Evolutionary conservation across 2,888 invertebrate genomes (phyloP).

Genomic region (Spisula solida): DNA sequence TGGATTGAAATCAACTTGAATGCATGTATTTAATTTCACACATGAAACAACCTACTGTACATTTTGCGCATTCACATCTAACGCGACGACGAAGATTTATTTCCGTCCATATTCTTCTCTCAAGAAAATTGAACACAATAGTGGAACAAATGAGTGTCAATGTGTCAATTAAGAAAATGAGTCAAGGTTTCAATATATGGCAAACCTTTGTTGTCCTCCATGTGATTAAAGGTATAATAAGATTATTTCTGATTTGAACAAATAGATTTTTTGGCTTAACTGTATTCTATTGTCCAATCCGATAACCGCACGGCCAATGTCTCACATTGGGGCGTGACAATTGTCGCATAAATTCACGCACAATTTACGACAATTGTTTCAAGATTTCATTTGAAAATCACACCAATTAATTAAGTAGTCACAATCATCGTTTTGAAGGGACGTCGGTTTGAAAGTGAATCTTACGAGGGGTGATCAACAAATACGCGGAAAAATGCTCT

Average conservation of each 20-base stretch:
- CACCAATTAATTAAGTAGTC: neutral
- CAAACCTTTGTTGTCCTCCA: conserved; percentile 5
- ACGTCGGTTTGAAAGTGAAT: neutral
- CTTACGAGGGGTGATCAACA: too few relatives aligned
- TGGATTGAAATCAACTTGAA: neutral
- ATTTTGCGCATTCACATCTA: neutral
- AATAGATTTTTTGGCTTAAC: neutral
- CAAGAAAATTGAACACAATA: neutral
- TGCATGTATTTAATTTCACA: too few relatives aligned
- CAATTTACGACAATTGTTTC: neutral
- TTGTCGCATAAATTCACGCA: neutral
- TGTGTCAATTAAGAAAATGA: too few relatives aligned
- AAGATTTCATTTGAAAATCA: neutral
- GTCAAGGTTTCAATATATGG: too few relatives aligned
- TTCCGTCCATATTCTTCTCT: neutral
- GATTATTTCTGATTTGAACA: neutral
- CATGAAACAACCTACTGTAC: too few relatives aligned
- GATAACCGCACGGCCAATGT: neutral
- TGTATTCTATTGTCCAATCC: neutral
- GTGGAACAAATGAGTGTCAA: neutral
- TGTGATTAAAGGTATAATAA: neutral
- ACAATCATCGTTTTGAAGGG: neutral
- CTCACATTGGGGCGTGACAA: neutral
- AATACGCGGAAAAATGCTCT: too few relatives aligned
- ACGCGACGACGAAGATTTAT: neutral